Conservation (phyloP, 2,797 vertebrate genomes). For the Neosilurus hyrtlii region DNA sequence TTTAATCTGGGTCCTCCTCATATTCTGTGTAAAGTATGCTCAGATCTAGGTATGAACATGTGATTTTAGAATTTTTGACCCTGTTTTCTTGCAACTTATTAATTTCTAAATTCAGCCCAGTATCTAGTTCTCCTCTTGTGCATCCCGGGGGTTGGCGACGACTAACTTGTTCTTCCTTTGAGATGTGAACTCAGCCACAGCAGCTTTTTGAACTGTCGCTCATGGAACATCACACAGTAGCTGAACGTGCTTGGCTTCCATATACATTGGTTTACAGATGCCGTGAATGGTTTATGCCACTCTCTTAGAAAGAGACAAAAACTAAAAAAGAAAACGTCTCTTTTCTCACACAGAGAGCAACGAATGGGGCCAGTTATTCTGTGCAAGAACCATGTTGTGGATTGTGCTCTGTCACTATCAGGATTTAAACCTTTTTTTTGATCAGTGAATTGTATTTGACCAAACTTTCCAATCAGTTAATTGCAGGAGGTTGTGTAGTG, state of each 20-base stretch:
- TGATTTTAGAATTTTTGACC: background rate
- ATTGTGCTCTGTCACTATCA: background rate
- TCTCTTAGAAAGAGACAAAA: background rate
- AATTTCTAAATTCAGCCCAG: background rate
- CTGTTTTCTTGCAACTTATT: background rate
- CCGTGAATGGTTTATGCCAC: background rate
- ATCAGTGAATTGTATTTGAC: background rate
- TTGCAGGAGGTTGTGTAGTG: no score
- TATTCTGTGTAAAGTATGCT: background rate
- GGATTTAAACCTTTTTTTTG: background rate
- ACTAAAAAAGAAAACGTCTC: background rate
- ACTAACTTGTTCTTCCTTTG: constrained; percentile 10
- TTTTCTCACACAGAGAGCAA: background rate
- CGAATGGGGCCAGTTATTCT: background rate
- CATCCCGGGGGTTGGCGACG: background rate
- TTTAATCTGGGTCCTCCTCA: background rate
- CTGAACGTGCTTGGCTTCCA: background rate
- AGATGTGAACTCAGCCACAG: background rate
- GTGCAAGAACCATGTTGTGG: background rate
- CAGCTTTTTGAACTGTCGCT: constrained; percentile 15
- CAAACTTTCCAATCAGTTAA: background rate
- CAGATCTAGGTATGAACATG: background rate
- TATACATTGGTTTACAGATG: background rate
- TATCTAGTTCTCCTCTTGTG: constrained; percentile 3
- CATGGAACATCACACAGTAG: background rate